These are phyloP conservation scores for Charaxes varanes DNA, from an alignment of 1,140 invertebrate genomes.

Conservation along the genomic window DNA sequence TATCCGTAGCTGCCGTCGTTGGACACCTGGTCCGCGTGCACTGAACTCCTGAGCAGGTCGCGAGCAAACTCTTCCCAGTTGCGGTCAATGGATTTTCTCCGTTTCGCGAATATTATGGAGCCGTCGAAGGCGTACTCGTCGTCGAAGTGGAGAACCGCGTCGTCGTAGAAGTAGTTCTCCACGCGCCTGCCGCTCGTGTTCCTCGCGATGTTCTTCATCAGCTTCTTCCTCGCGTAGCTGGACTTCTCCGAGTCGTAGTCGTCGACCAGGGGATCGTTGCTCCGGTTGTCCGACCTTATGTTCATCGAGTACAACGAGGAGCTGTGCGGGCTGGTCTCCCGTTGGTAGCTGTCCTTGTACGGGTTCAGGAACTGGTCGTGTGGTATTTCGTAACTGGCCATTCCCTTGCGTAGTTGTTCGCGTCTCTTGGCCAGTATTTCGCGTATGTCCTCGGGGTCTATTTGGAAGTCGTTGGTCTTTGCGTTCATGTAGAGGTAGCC, in stretches of 20 bases:
- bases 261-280: slow-evolving; percentile 66
- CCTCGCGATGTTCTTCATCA: slow-evolving; percentile 68
- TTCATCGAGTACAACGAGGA: slow-evolving; percentile 64
- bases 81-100: slow-evolving; percentile 62
- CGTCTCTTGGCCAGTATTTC: slow-evolving; percentile 64
- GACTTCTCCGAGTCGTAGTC: slow-evolving; percentile 69
- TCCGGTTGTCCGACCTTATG: slow-evolving; percentile 54
- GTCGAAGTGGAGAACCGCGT: slow-evolving; percentile 65
- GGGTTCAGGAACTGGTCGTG: slow-evolving; percentile 39
- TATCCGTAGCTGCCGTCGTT: slow-evolving; percentile 70
- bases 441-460: slow-evolving; percentile 65
- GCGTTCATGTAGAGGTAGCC: slow-evolving; percentile 73
- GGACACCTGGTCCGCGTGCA: slow-evolving; percentile 48
- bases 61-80: slow-evolving; percentile 49
- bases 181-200: slow-evolving; percentile 46
- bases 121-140: slow-evolving; percentile 69
- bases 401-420: slow-evolving; percentile 55
- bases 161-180: slow-evolving; percentile 71
- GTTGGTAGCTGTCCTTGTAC: slow-evolving; percentile 35
- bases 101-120: slow-evolving; percentile 64
- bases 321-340: slow-evolving; percentile 45
- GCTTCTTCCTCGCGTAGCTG: slow-evolving; percentile 64
- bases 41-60: slow-evolving; percentile 33
- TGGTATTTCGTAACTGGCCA: slow-evolving; percentile 48
- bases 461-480: slow-evolving; percentile 62